A percentile compares a stretch with the other conserved stretches of the same genome.
Conservation (phyloP, 2,888 invertebrate genomes). For the Drosophila incognita region DNA sequence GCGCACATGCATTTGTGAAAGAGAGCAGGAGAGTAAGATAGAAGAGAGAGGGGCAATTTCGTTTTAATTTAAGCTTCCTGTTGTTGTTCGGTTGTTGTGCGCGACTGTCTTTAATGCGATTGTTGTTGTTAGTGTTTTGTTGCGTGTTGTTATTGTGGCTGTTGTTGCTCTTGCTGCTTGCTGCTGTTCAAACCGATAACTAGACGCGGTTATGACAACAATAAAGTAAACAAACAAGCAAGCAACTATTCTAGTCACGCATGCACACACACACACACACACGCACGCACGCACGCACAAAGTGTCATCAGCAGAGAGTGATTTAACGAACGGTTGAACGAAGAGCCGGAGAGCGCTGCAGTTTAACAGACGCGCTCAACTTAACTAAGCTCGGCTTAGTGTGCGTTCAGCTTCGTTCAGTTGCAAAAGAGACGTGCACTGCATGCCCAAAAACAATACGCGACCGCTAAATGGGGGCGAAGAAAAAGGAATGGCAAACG, state of each 20-base stretch:
- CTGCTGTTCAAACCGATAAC: slow-evolving; percentile 55
- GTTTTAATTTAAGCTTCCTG: slow-evolving; percentile 73
- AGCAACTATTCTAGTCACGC: slow-evolving; percentile 75
- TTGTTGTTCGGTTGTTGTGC: slow-evolving; percentile 46
- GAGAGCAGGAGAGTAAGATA: background rate
- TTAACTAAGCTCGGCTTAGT: slow-evolving; percentile 64
- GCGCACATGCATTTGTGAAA: background rate
- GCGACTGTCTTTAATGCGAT: slow-evolving; percentile 37
- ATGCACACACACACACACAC: slow-evolving; percentile 29
- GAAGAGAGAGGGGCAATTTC: slow-evolving; percentile 35
- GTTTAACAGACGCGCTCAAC: slow-evolving; percentile 58
- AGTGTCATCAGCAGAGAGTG: slow-evolving; percentile 39
- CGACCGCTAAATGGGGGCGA: background rate
- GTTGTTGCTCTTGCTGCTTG: slow-evolving; percentile 36
- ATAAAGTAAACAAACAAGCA: slow-evolving; percentile 51
- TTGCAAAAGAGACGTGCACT: slow-evolving; percentile 46
- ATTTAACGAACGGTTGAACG: slow-evolving; percentile 19
- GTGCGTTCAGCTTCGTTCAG: slow-evolving; percentile 21
- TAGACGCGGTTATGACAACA: slow-evolving; percentile 75
- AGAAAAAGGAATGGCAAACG: slow-evolving; percentile 25
- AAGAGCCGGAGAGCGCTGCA: slow-evolving; percentile 41
- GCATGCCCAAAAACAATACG: slow-evolving; percentile 49
- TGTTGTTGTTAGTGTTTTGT: slow-evolving; percentile 34
- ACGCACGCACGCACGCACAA: slow-evolving; percentile 4
- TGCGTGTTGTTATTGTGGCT: slow-evolving; percentile 23